These are phyloP conservation scores for Phaetusa simplex DNA, from an alignment of 2,113 vertebrate species.

Conservation along the genomic window DNA sequence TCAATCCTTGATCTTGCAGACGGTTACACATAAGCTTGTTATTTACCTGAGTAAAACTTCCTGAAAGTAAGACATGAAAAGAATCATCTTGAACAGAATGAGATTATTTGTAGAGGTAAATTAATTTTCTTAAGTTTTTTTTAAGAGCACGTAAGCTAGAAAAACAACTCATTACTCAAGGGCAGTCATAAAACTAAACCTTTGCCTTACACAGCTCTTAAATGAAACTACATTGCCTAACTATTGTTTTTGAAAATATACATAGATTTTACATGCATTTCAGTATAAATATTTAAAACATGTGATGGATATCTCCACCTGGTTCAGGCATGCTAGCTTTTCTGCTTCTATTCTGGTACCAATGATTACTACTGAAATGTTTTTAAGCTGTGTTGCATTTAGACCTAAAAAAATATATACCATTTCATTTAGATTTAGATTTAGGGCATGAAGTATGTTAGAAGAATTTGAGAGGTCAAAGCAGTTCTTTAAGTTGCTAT, in stretches of 20 bases:
- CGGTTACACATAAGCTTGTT: background rate
- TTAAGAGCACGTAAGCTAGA: background rate
- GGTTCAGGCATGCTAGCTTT: background rate
- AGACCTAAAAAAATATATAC: background rate
- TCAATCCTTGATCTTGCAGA: background rate
- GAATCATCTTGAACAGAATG: background rate
- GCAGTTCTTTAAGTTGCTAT: background rate
- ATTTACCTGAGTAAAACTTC: background rate
- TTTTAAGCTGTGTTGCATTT: background rate
- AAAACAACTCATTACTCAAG: background rate
- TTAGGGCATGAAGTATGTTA: background rate
- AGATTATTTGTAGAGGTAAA: background rate
- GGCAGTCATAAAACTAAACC: background rate
- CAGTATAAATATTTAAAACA: slow-evolving; percentile 15
- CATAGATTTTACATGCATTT: background rate
- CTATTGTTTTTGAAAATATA: background rate
- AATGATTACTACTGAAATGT: background rate
- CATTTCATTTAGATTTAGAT: background rate
- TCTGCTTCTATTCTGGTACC: background rate
- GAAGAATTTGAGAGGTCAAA: background rate
- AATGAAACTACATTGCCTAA: background rate
- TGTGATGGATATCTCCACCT: background rate
- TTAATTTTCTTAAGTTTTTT: background rate
- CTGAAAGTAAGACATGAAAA: background rate
- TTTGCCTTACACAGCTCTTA: background rate